These are phyloP conservation scores for Catalaphyllia jardinei DNA, from an alignment of 64 coral and sea anemone species.

Conservation along the genomic window DNA sequence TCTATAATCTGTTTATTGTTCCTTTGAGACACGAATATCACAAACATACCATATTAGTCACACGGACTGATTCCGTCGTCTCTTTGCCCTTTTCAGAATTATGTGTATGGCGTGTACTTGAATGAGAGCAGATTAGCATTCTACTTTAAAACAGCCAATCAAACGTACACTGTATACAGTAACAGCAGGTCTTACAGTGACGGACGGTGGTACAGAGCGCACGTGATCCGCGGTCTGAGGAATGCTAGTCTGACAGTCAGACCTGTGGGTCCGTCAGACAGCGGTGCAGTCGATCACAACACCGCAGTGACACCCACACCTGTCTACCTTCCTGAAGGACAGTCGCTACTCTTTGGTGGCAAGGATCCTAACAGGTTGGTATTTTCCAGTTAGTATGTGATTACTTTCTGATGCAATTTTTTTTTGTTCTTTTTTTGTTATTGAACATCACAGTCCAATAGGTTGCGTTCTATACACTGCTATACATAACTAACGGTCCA, in stretches of 20 bases:
- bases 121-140: constrained; percentile 74
- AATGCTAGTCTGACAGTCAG: constrained; percentile 78
- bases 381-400: no score
- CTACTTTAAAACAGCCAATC: constrained; percentile 63
- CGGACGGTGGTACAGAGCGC: constrained; percentile 86
- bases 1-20: no score
- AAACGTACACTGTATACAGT: constrained; percentile 49
- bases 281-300: constrained; percentile 43
- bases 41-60: neutral
- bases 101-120: constrained; percentile 77
- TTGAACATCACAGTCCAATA: no score
- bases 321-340: constrained; percentile 27
- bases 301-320: constrained; percentile 3
- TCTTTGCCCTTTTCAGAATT: constrained; percentile 29
- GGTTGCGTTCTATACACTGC: no score
- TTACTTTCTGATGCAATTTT: no score
- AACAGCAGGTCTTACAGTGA: constrained; percentile 66
- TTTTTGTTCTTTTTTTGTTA: no score
- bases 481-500: no score
- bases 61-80: neutral
- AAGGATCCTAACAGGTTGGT: constrained; percentile 79
- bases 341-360: constrained; percentile 68
- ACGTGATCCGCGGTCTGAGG: constrained; percentile 71
- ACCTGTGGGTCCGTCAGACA: constrained; percentile 49
- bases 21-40: no score